A percentile compares a stretch with the other conserved stretches of the same genome.
These are phyloP conservation scores for Anolis sagrei DNA, from an alignment of 2,113 vertebrate species.

Conservation along the genomic window DNA sequence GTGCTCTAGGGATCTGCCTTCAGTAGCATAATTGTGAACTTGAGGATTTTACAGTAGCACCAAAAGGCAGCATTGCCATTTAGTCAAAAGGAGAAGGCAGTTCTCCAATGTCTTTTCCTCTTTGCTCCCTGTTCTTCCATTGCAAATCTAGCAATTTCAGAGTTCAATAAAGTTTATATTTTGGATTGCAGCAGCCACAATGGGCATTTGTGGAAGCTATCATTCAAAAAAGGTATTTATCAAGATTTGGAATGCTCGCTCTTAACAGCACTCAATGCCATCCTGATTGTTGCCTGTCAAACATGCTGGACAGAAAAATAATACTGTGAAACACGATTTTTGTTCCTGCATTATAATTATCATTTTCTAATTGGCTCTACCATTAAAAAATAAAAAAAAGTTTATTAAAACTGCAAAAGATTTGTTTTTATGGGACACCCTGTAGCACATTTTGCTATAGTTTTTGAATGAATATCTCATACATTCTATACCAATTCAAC, in stretches of 20 bases:
- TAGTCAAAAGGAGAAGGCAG: background rate
- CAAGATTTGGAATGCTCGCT: background rate
- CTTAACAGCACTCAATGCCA: background rate
- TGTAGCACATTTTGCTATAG: no score
- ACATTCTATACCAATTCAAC: no score
- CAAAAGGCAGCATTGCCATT: background rate
- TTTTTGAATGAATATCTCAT: no score
- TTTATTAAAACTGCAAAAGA: no score
- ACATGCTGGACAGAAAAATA: background rate
- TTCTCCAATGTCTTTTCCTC: background rate
- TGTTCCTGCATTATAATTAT: no score
- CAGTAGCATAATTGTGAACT: background rate
- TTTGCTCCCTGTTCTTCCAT: background rate
- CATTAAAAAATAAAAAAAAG: no score
- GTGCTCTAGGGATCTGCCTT: slow-evolving; percentile 5
- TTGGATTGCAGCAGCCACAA: no score
- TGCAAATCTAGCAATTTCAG: background rate
- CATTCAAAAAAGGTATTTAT: background rate
- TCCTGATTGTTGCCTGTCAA: background rate
- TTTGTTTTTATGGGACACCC: no score
- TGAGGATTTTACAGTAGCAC: background rate
- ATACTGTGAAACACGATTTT: no score
- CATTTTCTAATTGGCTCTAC: no score
- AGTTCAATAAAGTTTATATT: background rate
- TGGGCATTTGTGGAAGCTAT: background rate